A percentile compares a stretch with the other conserved stretches of the same genome.
These are phyloP conservation scores for Macrotus californicus DNA, from an alignment of 2,113 vertebrate genomes.

Conservation along the genomic window DNA sequence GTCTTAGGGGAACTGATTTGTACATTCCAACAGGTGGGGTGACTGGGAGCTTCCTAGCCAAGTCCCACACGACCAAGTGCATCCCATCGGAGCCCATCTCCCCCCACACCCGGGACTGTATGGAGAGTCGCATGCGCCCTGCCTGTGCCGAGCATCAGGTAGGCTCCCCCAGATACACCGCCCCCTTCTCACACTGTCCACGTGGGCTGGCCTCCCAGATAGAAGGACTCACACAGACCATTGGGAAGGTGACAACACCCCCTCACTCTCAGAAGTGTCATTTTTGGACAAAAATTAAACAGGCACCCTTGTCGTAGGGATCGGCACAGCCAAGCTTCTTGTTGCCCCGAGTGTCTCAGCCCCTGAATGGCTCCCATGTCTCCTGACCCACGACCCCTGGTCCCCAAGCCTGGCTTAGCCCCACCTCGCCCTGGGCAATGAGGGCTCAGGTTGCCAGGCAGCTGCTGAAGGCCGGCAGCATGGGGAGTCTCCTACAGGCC, in stretches of 20 bases:
- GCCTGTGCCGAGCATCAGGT: not conserved
- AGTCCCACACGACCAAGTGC: rapidly evolving
- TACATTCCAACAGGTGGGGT: not conserved
- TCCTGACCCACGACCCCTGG: too few relatives aligned
- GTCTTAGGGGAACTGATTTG: not conserved
- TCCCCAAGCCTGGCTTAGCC: too few relatives aligned
- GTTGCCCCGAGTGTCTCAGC: rapidly evolving
- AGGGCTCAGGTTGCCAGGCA: not conserved
- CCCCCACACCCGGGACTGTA: too few relatives aligned
- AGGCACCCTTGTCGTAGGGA: not conserved
- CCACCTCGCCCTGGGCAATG: not conserved
- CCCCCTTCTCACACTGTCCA: not conserved
- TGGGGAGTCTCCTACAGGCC: not conserved
- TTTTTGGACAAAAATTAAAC: not conserved
- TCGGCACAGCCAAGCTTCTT: not conserved
- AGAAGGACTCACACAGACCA: rapidly evolving
- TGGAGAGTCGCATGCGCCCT: not conserved
- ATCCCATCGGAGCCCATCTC: rapidly evolving
- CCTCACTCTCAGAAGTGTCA: not conserved
- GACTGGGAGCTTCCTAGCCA: not conserved
- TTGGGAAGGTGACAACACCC: rapidly evolving
- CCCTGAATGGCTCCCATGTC: too few relatives aligned
- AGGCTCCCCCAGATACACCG: rapidly evolving
- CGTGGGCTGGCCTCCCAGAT: rapidly evolving
- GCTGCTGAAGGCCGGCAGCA: not conserved